Evolutionary conservation across 2,888 invertebrate genomes (phyloP), one percentile per base, ranked within the genome.

Genomic region (Caenorhabditis japonica): DNA sequence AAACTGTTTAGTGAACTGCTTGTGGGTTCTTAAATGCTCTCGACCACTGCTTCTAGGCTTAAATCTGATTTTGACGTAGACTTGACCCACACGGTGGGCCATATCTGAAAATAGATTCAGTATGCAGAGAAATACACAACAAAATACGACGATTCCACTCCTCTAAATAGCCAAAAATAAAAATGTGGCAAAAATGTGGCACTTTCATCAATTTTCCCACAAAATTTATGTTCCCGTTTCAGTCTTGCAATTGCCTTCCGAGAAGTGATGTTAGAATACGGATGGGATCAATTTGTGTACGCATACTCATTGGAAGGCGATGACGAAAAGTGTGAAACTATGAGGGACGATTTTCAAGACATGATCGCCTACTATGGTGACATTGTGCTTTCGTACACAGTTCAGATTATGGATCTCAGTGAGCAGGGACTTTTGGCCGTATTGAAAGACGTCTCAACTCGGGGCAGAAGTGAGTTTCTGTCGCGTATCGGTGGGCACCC

Each of bases 261-360:
- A 23, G 69, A 71, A 51, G 41, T 81, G 7, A 76, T 79, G 75
- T 15, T 39, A 10, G 66, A 75, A 33, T 78, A 69, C 43, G 74
- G 61, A 36, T 79, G 81, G 81, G 69, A 70, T 30, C 73, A 77
- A 15, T 75, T 81, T 23, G 81, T 79, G 12, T 69, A 77, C 15
- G 66, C 77, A 25, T 81, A 81, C 55, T 69, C 75, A 0, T 56
- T 71, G 49, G 77, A 77, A 46, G 69, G 69, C n/a, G 71, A 76
- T 15, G 69, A 70, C 19, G 68, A 76, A 13, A 76, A 76, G 55
- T 80, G 80, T 41, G 61, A 56, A 13, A 73, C 70, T 33, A 62
- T 75, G 60, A 59, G 75, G 17, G 75, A 76, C 39, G 80, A 75
- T 59, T 58, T 77, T 21, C 75, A 77, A 44, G 33, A 56, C 21